Conservation (phyloP, 2,113 vertebrate genomes). For the Silurus meridionalis region DNA sequence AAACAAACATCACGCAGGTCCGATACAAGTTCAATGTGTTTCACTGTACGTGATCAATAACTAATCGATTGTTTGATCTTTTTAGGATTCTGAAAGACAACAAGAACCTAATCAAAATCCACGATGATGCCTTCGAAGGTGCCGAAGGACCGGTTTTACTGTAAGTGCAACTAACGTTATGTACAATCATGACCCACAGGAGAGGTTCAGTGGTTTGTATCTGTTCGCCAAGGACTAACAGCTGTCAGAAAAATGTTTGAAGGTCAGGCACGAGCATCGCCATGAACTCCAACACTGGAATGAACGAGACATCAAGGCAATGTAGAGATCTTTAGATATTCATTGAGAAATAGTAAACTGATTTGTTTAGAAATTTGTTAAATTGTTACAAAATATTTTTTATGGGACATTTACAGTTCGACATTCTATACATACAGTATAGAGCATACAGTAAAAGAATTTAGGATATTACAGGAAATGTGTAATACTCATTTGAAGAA, state of each 20-base stretch:
- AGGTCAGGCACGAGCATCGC: conserved; percentile 9
- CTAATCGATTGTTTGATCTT: conserved; percentile 26
- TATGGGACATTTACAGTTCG: neutral
- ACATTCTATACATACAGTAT: neutral
- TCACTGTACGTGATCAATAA: neutral
- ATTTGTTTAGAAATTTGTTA: neutral
- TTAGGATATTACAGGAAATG: too few species aligned
- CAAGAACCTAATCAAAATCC: conserved; percentile 75
- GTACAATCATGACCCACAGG: neutral
- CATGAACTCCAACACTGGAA: conserved; percentile 25
- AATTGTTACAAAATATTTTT: neutral
- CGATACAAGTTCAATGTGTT: too few species aligned
- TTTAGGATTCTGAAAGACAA: conserved; percentile 86
- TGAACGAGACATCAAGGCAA: neutral
- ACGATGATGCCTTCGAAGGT: conserved; percentile 81
- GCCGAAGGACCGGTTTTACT: conserved; percentile 79
- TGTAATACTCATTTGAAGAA: too few species aligned
- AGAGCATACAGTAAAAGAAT: too few species aligned
- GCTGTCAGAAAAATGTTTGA: conserved; percentile 18
- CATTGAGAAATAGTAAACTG: neutral
- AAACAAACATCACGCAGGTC: neutral
- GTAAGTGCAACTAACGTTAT: conserved; percentile 71
- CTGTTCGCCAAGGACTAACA: conserved; percentile 22
- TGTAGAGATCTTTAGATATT: neutral
- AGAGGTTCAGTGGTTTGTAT: neutral